Evolutionary conservation across 2,113 vertebrate species (phyloP).

Genomic region (Nothoprocta perdicaria): DNA sequence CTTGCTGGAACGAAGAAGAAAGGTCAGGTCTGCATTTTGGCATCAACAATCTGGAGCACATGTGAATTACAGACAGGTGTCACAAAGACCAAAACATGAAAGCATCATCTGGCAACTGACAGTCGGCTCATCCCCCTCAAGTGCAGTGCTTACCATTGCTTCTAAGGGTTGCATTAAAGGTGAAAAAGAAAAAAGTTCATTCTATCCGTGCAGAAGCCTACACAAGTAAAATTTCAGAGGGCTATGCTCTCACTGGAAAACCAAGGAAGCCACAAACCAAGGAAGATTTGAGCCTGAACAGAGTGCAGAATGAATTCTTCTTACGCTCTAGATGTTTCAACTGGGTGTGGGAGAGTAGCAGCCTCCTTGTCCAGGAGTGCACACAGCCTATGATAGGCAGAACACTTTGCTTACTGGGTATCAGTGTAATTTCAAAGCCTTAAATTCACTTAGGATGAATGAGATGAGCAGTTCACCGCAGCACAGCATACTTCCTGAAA

Average conservation of each 20-base stretch:
- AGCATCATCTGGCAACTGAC: neutral
- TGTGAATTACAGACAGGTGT: neutral
- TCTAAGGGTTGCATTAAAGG: neutral
- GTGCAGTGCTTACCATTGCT: neutral
- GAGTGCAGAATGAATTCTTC: neutral
- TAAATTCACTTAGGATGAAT: accelerated
- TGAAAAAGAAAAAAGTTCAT: neutral
- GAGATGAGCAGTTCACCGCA: neutral
- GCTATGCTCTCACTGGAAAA: neutral
- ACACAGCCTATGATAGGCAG: neutral
- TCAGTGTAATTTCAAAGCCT: neutral
- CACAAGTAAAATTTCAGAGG: neutral
- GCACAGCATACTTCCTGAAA: neutral
- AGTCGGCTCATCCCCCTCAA: neutral
- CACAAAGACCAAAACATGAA: neutral
- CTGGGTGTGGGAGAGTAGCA: neutral
- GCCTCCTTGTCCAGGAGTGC: neutral
- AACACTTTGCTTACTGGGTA: neutral
- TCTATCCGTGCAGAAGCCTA: neutral
- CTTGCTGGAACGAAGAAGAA: neutral
- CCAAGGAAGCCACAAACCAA: neutral
- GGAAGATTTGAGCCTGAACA: neutral
- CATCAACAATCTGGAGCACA: neutral
- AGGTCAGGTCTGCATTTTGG: neutral
- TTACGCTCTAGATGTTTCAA: accelerated